Conservation (phyloP, 1,140 invertebrate species). For the Drosophila ananassae region DNA sequence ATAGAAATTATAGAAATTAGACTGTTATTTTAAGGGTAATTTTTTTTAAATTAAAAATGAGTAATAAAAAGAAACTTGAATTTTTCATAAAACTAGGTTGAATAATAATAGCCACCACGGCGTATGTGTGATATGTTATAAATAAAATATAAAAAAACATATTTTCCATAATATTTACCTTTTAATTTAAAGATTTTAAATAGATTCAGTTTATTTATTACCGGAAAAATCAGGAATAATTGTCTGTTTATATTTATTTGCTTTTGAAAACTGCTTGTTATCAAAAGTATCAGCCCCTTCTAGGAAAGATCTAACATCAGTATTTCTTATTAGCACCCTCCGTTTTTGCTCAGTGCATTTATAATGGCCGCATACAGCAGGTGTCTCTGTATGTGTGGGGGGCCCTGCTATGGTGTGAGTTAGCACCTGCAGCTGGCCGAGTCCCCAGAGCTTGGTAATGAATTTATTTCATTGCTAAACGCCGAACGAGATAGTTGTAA, state of each 20-base stretch:
- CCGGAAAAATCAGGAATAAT: neutral
- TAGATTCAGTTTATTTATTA: neutral
- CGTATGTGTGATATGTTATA: neutral
- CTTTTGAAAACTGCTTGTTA: neutral
- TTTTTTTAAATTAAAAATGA: no score
- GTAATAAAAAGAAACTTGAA: no score
- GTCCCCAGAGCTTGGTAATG: constrained; percentile 60
- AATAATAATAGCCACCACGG: no score
- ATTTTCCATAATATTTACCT: neutral
- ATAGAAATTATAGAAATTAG: no score
- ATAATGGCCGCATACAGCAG: constrained; percentile 13
- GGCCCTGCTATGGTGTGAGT: constrained; percentile 8
- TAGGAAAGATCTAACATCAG: constrained; percentile 1
- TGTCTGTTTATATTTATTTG: neutral
- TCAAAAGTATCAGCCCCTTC: neutral
- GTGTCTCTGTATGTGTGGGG: constrained; percentile 10
- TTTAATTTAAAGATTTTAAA: neutral
- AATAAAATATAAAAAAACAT: no score
- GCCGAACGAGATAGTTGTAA: constrained; percentile 79
- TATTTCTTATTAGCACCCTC: constrained; percentile 22
- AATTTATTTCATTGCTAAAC: constrained; percentile 81
- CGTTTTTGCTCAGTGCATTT: constrained; percentile 29
- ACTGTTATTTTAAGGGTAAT: no score
- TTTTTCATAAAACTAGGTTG: no score
- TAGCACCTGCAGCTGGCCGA: constrained; percentile 41